Percentiles rank a stretch among this genome's conserved stretches.
These are phyloP conservation scores for Pampusana beccarii DNA, from an alignment of 2,113 vertebrate genomes.

Conservation along the genomic window DNA sequence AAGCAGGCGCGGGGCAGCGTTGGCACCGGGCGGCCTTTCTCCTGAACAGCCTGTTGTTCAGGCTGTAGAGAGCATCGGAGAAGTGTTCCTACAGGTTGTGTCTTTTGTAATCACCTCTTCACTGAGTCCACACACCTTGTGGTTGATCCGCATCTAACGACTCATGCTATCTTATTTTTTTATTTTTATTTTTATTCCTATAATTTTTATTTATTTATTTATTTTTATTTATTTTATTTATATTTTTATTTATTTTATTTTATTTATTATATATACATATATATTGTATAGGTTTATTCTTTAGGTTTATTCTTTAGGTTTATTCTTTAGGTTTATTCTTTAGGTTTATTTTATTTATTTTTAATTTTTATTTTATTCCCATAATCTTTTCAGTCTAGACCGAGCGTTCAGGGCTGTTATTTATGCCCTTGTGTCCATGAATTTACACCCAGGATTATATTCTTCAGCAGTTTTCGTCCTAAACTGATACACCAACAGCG, in stretches of 20 bases:
- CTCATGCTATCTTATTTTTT: too few species aligned
- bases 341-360: too few species aligned
- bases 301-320: too few species aligned
- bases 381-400: not conserved
- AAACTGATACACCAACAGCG: not conserved
- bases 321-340: too few species aligned
- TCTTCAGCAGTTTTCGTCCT: not conserved
- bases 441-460: not conserved
- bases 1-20: not conserved
- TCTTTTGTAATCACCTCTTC: not conserved
- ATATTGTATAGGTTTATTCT: too few species aligned
- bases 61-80: not conserved
- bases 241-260: too few species aligned
- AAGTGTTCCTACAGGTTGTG: not conserved
- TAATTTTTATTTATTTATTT: too few species aligned
- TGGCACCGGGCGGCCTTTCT: not conserved
- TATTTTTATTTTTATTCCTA: not conserved
- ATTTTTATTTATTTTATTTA: too few species aligned
- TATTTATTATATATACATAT: too few species aligned
- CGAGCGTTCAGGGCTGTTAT: not conserved
- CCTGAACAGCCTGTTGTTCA: not conserved
- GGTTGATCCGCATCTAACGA: not conserved
- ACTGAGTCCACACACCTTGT: not conserved
- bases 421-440: not conserved
- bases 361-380: too few species aligned